Percentiles rank a stretch among this genome's conserved stretches.
phyloP scores from a whole-genome alignment of 2,113 vertebrate species.

The Dipodomys spectabilis region DNA sequence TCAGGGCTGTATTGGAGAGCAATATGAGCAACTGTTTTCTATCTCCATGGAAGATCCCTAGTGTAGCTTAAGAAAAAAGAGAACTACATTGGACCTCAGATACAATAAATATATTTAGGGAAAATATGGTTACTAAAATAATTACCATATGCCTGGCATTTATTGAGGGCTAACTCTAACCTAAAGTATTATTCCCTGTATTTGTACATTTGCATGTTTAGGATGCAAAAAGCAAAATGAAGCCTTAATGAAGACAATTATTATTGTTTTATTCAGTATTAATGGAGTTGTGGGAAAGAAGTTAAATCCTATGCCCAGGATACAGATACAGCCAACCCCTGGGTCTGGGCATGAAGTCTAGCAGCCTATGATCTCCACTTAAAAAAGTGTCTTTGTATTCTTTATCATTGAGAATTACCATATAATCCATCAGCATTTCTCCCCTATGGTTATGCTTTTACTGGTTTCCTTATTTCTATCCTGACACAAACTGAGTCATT shows the following conservation, averaged over 20 bases:
- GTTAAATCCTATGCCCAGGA: neutral
- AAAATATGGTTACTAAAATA: neutral
- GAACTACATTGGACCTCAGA: neutral
- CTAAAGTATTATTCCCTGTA: neutral
- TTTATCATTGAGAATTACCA: neutral
- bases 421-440: neutral
- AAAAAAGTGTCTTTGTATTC: neutral
- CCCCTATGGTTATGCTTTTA: neutral
- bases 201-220: neutral
- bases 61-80: neutral
- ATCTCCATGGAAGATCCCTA: neutral
- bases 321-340: accelerated
- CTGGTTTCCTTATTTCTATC: neutral
- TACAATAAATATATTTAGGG: neutral
- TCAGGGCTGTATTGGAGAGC: neutral
- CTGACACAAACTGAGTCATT: slow-evolving; percentile 20
- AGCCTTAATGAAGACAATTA: neutral
- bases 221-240: neutral
- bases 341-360: neutral
- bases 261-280: neutral
- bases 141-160: neutral
- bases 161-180: neutral
- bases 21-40: neutral
- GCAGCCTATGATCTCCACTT: too few relatives aligned
- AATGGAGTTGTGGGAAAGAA: too few relatives aligned